Base-by-base conservation (phyloP, 2,888 invertebrate species). In the Philereme vetulata region DNA sequence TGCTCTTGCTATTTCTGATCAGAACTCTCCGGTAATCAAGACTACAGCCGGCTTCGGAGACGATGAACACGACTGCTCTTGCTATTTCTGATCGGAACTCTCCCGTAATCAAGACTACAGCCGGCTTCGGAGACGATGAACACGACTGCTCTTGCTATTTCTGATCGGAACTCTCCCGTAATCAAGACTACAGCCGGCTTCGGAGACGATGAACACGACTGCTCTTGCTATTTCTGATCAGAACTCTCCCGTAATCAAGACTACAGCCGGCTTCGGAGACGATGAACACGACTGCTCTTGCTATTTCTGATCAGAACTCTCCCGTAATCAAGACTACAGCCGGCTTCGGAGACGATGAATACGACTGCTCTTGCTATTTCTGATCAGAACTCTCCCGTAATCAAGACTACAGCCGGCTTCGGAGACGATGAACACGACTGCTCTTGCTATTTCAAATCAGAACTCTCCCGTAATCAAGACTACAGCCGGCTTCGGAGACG, bases 291-390 rank as follows among this genome's bases (percentile, higher is more conserved):
- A 84, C 82, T 84, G 84, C 82, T 88, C 78, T 76, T 81, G 83
- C 85, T 90, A 88, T 88, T 90, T 88, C 72, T 80, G 84, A 82
- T 77, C 79, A 72, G 82, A 82, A 78, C 81, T 77, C 81, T 78
- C 75, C 78, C 73, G 74, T 76, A 81, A 85, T 83, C 84, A 84
- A 82, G 84, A 86, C 80, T 83, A 81, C 82, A 83, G 78, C 75
- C 80, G 74, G 82, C 72, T 63, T 42, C 56, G 56, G 51, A 44
- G 44, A 74, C 66, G 68, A 84, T 84, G 83, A 78, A 78, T 72
- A 77, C 78, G 85, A 84, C 82, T 84, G 84, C 82, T 88, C 78
- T 76, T 81, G 83, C 85, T 90, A 88, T 88, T 90, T 88, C 72
- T 80, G 84, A 82, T 77, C 79, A 72, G 82, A 82, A 78, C 81